phyloP scores from a whole-genome alignment of 2,797 vertebrate species.

The Pantherophis vulpinus region DNA sequence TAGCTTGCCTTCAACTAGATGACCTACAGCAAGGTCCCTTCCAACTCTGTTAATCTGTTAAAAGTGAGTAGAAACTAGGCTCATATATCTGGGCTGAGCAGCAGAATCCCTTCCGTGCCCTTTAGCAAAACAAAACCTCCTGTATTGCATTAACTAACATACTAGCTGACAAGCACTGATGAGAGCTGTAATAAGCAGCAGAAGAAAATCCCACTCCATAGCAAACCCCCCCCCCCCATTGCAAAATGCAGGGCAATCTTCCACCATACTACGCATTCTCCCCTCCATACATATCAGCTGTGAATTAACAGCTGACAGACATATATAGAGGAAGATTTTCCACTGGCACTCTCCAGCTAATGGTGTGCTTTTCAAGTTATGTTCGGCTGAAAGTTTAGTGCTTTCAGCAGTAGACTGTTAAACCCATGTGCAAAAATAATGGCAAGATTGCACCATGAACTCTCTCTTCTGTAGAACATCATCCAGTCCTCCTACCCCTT shows the following conservation, averaged over 20 bases:
- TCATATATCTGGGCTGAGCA: background rate
- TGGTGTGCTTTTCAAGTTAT: background rate
- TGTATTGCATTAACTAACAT: background rate
- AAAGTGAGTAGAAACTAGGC: background rate
- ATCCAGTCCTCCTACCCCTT: background rate
- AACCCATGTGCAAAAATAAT: background rate
- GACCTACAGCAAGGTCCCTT: too few relatives aligned
- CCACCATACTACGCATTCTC: background rate
- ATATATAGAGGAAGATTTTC: background rate
- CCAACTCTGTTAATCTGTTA: too few relatives aligned
- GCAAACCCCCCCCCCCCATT: background rate
- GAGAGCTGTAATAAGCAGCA: background rate
- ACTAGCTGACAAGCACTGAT: background rate
- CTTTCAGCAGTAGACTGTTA: background rate
- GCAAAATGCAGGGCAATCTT: background rate
- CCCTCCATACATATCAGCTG: background rate
- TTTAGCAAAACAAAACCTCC: background rate
- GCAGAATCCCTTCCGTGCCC: background rate
- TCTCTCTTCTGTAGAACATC: background rate
- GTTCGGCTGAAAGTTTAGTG: background rate
- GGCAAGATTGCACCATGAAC: background rate
- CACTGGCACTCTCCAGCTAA: background rate
- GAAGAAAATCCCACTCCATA: background rate
- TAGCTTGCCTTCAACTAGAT: too few relatives aligned
- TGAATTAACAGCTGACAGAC: background rate